phyloP scores from a whole-genome alignment of 2,113 vertebrate genomes.

The Notechis scutatus region DNA sequence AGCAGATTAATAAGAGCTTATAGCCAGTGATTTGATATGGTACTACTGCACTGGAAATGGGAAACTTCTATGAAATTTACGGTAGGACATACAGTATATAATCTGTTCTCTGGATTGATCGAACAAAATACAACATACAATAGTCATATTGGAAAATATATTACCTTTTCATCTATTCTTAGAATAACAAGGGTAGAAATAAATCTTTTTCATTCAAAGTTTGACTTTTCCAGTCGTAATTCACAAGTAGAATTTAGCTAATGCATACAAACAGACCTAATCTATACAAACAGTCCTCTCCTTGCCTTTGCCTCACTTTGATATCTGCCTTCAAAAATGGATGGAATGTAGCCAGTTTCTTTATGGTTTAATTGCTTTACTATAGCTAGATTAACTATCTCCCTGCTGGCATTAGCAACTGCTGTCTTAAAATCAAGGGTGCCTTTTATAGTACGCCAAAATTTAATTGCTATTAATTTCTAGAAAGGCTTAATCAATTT shows the following conservation, averaged over 20 bases:
- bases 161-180: not conserved
- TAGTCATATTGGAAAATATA: not conserved
- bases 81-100: not conserved
- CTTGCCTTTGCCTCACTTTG: not conserved
- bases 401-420: not conserved
- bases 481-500: not conserved
- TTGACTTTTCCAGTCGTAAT: not conserved
- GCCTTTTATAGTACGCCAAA: not conserved
- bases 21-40: not conserved
- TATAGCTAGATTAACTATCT: not conserved
- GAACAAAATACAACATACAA: not conserved
- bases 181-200: not conserved
- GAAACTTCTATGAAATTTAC: not conserved
- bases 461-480: not conserved
- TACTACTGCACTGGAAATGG: not conserved
- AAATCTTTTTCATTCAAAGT: not conserved
- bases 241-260: not conserved
- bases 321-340: not conserved
- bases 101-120: not conserved
- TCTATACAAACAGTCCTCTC: not conserved
- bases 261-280: not conserved
- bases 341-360: not conserved
- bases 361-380: not conserved
- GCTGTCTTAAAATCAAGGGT: not conserved
- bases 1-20: not conserved